These are phyloP conservation scores for Nilaparvata lugens DNA, from an alignment of 1,140 invertebrate genomes.

Conservation along the genomic window DNA sequence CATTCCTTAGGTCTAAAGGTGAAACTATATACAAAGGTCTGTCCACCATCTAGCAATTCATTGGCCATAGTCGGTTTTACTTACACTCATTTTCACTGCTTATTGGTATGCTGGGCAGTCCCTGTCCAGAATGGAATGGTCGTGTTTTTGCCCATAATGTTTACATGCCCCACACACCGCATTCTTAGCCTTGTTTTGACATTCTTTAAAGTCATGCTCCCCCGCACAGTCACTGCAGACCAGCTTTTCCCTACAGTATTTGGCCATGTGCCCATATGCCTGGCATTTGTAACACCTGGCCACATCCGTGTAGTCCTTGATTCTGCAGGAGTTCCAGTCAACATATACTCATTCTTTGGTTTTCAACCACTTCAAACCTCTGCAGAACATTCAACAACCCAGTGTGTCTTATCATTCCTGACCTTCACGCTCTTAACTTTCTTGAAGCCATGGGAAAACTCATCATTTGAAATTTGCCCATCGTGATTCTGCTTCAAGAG, in stretches of 20 bases:
- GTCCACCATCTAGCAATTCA: not conserved
- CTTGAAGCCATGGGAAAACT: not conserved
- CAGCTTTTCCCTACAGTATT: not conserved
- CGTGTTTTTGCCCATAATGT: not conserved
- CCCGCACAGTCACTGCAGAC: not conserved
- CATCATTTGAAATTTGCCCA: too few relatives aligned
- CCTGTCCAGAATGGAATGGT: not conserved
- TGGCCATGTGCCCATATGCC: conserved; percentile 13
- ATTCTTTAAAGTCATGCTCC: not conserved
- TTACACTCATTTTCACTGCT: not conserved
- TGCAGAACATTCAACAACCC: not conserved
- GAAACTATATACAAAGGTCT: not conserved
- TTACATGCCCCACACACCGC: not conserved
- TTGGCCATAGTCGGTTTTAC: not conserved
- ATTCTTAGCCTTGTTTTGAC: not conserved
- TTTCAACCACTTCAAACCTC: not conserved
- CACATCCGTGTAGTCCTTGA: conserved; percentile 10
- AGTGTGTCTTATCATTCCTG: not conserved
- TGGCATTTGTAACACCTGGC: conserved; percentile 20
- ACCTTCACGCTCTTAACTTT: not conserved
- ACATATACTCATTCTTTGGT: not conserved
- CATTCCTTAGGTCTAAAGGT: not conserved
- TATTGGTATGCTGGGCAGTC: not conserved
- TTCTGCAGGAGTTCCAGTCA: conserved; percentile 1
- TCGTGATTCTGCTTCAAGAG: too few relatives aligned